Evolutionary conservation across 2,113 vertebrate species (phyloP).

Genomic region (Hystrix cristata): DNA sequence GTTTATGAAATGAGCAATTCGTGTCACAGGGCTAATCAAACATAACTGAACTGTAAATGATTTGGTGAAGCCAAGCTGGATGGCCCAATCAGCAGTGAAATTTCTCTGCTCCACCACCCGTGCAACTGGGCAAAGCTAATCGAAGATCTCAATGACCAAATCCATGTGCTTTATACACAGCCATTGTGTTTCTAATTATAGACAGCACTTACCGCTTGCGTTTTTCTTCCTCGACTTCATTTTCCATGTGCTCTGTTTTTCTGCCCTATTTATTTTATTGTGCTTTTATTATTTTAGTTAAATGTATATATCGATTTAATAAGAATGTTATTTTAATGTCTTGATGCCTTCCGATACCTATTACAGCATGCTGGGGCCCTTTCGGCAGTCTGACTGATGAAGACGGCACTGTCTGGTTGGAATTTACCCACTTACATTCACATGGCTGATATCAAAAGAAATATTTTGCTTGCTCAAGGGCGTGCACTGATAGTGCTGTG

Average conservation of each 20-base stretch:
- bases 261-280: slow-evolving; percentile 34
- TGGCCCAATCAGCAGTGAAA: slow-evolving; percentile 70
- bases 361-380: background rate
- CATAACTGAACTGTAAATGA: slow-evolving; percentile 66
- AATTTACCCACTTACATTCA: slow-evolving; percentile 16
- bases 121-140: slow-evolving; percentile 65
- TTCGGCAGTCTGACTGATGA: slow-evolving; percentile 15
- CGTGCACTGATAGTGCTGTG: background rate
- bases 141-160: slow-evolving; percentile 44
- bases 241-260: background rate
- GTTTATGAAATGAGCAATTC: slow-evolving; percentile 59
- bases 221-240: background rate
- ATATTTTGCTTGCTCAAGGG: background rate
- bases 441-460: slow-evolving; percentile 39
- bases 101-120: slow-evolving; percentile 57
- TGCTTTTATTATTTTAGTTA: background rate
- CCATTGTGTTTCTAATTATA: slow-evolving; percentile 24
- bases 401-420: background rate
- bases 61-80: slow-evolving; percentile 55
- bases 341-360: background rate
- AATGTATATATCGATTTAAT: background rate
- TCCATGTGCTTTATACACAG: background rate
- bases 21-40: slow-evolving; percentile 62
- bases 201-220: background rate
- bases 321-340: background rate